Evolutionary conservation across 2,888 invertebrate species (phyloP).

Genomic region (Acanthacorydalis orientalis): DNA sequence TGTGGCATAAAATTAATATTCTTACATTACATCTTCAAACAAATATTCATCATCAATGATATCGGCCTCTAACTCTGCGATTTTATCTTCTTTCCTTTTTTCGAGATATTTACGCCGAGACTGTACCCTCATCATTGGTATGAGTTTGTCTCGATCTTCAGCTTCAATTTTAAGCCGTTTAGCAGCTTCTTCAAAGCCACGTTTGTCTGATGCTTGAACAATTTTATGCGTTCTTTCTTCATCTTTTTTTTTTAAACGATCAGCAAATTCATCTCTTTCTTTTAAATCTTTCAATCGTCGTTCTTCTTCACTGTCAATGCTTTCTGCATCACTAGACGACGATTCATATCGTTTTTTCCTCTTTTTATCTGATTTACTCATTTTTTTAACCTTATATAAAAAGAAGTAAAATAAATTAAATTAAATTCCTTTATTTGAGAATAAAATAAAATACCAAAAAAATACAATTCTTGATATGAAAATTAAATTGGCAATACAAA

Average conservation of each 20-base stretch:
- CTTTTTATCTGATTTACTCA: slow-evolving; percentile 17
- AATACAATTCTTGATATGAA: too few relatives aligned
- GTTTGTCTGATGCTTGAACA: slow-evolving; percentile 44
- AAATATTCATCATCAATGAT: slow-evolving; percentile 92
- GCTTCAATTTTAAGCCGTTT: slow-evolving; percentile 77
- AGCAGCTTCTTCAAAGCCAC: slow-evolving; percentile 73
- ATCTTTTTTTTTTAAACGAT: slow-evolving; percentile 75
- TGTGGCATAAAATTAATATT: slow-evolving; percentile 11
- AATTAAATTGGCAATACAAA: too few relatives aligned
- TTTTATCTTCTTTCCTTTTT: slow-evolving; percentile 92
- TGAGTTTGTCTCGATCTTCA: slow-evolving; percentile 67
- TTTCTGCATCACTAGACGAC: slow-evolving; percentile 37
- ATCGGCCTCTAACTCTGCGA: slow-evolving; percentile 86
- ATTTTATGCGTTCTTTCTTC: slow-evolving; percentile 74
- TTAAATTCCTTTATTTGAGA: too few relatives aligned
- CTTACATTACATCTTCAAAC: slow-evolving; percentile 76
- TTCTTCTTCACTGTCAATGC: slow-evolving; percentile 60
- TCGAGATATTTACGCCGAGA: slow-evolving; percentile 88
- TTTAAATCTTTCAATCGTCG: slow-evolving; percentile 66
- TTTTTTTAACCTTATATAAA: background rate
- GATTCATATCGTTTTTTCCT: slow-evolving; percentile 26
- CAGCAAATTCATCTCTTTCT: slow-evolving; percentile 89
- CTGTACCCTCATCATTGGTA: slow-evolving; percentile 77
- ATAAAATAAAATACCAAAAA: too few relatives aligned
- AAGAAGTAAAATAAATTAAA: too few relatives aligned